A percentile compares a stretch with the other conserved stretches of the same genome.
Conservation (phyloP, 2,888 invertebrate genomes). For the Brachyptera risi region DNA sequence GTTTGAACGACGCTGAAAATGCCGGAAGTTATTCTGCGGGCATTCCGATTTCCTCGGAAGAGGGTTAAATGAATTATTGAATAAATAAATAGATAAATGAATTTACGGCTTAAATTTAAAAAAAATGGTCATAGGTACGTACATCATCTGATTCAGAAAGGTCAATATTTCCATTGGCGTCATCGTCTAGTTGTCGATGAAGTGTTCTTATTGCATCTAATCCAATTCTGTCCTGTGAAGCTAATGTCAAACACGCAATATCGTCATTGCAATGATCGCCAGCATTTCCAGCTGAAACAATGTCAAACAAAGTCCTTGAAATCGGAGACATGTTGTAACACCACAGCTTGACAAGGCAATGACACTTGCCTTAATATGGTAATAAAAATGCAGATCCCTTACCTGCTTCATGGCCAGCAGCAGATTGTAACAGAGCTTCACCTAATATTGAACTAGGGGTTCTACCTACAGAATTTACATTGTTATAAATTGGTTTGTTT, state of each 20-base stretch:
- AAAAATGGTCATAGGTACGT: slow-evolving; percentile 33
- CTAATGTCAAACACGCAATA: slow-evolving; percentile 65
- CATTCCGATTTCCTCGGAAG: too few relatives aligned
- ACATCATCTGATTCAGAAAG: slow-evolving; percentile 97
- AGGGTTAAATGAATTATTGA: too few relatives aligned
- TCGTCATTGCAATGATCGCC: slow-evolving; percentile 63
- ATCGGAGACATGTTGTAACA: not conserved
- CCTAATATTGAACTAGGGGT: slow-evolving; percentile 21
- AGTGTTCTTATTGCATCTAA: slow-evolving; percentile 90
- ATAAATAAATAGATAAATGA: not conserved
- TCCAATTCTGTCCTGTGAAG: slow-evolving; percentile 75
- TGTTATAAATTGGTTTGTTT: slow-evolving; percentile 25
- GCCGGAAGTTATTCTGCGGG: too few relatives aligned
- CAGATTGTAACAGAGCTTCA: slow-evolving; percentile 19
- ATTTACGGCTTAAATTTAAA: too few relatives aligned
- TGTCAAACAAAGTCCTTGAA: not conserved
- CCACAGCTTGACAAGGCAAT: not conserved
- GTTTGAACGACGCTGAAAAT: too few relatives aligned
- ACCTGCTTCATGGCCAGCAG: slow-evolving; percentile 31
- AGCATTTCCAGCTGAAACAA: slow-evolving; percentile 37
- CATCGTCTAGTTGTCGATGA: slow-evolving; percentile 94
- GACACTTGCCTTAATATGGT: not conserved
- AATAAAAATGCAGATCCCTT: slow-evolving; percentile 10
- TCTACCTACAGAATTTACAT: slow-evolving; percentile 15
- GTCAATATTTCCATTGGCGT: slow-evolving; percentile 96